Base-by-base conservation (phyloP, 2,888 invertebrate genomes). In the Scaptomyza tumidula region DNA sequence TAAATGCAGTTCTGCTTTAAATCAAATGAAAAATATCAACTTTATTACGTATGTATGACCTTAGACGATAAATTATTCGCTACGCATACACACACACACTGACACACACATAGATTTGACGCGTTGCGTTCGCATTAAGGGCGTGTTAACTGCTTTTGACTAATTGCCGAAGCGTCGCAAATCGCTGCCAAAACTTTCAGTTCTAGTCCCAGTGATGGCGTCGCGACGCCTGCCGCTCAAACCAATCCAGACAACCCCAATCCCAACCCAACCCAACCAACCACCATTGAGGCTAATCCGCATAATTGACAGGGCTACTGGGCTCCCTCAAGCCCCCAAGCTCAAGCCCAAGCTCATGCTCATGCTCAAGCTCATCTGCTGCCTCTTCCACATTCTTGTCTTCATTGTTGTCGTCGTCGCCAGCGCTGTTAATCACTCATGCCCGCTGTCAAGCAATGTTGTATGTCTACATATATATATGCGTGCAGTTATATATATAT, bases 131-230 rank as follows among this genome's bases (percentile, higher is more conserved):
- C 52, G 55, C 68, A 79, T 80, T 77, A 67, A 62, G 77, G 60
- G 61, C 60, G 80, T 72, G 77, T 70, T 79, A 80, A 71, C 69
- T 77, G 75, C 66, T 67, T 77, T 77, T 80, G 78, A 80, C 79
- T 79, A 79, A 79, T 79, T 79, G 75, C 60, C 57, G 58, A 54
- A 79, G 70, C 76, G 64, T 52, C 70, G 61, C 66, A 67, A 78
- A 78, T 78, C 65, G 75, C 63, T 63, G 75, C 66, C 65, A 61
- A 75, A 73, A 72, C 61, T 77, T 78, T 71, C 46, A 75, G 55
- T 54, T 39, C 14, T 63, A 66, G 29, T 37, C 44, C 37, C 46
- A 43, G 39, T 39, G 41, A 58, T 43, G 58, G 59, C 54, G 45
- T 52, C 55, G 50, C 46, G 37, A 35, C 57, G 56, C 37, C 44